Percentiles rank a stretch among this genome's conserved stretches.
phyloP scores from a whole-genome alignment of 2,888 invertebrate genomes.

The Melieria omissa region DNA sequence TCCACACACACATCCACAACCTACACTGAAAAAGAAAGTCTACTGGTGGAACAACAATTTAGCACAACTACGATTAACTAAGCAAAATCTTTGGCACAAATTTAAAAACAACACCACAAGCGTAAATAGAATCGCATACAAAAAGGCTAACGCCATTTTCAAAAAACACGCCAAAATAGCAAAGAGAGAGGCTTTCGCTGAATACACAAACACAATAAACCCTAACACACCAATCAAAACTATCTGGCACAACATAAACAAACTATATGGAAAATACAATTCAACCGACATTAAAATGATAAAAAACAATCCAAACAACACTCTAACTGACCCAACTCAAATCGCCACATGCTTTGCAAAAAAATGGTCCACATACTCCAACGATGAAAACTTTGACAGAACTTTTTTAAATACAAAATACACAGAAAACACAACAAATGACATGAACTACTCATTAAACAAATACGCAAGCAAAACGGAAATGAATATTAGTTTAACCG shows the following conservation, averaged over 20 bases:
- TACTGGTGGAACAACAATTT: constrained; percentile 9
- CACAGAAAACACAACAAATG: not conserved
- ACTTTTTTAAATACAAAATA: constrained; percentile 1
- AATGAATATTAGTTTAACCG: not conserved
- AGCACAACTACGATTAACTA: not conserved
- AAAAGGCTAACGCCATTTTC: not conserved
- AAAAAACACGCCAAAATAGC: not conserved
- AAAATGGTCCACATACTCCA: constrained; percentile 9
- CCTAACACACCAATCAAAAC: not conserved
- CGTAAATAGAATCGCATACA: not conserved
- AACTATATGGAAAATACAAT: not conserved
- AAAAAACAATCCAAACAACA: not conserved
- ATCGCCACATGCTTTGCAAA: constrained; percentile 6
- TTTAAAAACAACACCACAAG: no score
- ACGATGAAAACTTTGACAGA: constrained; percentile 5
- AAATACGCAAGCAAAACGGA: no score
- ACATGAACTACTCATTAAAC: no score
- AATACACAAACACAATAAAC: constrained; percentile 5
- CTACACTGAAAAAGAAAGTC: not conserved
- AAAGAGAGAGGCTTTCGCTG: not conserved
- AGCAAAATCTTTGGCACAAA: no score
- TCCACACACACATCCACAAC: not conserved
- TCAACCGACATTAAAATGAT: not conserved
- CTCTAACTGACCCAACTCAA: not conserved
- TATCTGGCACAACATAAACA: not conserved